Evolutionary conservation across 2,888 invertebrate genomes (phyloP), one percentile per base, ranked within the genome.

Genomic region (Brachyptera putata): DNA sequence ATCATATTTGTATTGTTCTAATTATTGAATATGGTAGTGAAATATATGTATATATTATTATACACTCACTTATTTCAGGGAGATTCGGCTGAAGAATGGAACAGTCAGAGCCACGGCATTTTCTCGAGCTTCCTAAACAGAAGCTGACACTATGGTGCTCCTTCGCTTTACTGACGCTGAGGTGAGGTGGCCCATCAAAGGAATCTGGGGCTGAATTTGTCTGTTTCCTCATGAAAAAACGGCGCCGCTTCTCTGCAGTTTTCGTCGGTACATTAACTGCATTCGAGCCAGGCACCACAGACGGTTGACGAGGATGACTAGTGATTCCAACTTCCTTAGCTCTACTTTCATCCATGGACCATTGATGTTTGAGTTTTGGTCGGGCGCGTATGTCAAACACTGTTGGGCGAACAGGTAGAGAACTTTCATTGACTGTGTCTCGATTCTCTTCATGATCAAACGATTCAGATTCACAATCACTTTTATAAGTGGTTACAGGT

Each of bases 131-230:
- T n/a, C 67, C 67, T 13, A 67, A 48, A 56, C 66, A 66, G 60
- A 65, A 65, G 56, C 63, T 63, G n/a, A 65, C 65, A 3, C 63
- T 63, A 25, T 63, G 66, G 46, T 64, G 64, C 13, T 66, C 67
- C 59, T 64, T 66, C 9, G 60, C 48, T 11, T 53, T 34, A n/a
- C 36, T 53, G 5, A 37, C n/a, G 34, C 43, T 41, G 9, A 56
- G 21, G 11, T 57, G 57, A 9, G 46, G 22, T 9, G 61, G 59
- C 13, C 69, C 68, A 37, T 72, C 72, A 39, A 71, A 71, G 1
- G 73, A 71, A 62, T 73, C 72, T 4, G 74, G 74, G 0, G 74
- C 74, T n/a, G 74, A 74, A 59, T 71, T 73, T 13, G 73, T 73
- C 60, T 73, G 72, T 61, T 73, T 74, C 34, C 71, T 64, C 48